Conservation (phyloP, 2,888 invertebrate genomes). For the Gastrophysa polygoni region DNA sequence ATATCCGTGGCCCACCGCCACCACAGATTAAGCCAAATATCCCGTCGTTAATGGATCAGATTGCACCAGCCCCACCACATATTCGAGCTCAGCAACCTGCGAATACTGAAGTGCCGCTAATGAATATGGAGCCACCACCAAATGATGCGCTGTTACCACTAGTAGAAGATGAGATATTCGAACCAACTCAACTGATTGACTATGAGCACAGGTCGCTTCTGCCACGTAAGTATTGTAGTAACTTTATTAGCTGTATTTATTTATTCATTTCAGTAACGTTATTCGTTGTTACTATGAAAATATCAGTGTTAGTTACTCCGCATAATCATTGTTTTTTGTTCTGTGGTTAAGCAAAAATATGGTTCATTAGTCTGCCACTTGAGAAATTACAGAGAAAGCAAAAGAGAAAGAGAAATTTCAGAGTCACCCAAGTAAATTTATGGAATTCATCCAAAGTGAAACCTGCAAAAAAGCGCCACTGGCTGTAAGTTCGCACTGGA, state of each 20-base stretch:
- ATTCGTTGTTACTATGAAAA: not conserved
- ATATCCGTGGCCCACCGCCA: not conserved
- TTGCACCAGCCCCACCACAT: slow-evolving; percentile 20
- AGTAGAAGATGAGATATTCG: slow-evolving; percentile 53
- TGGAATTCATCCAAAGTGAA: no score
- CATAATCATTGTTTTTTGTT: no score
- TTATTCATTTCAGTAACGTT: no score
- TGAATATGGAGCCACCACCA: not conserved
- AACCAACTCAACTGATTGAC: slow-evolving; percentile 70
- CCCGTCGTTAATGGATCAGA: slow-evolving; percentile 20
- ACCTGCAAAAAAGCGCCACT: no score
- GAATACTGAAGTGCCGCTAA: not conserved
- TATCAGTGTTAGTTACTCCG: no score
- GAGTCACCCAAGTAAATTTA: no score
- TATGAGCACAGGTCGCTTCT: slow-evolving; percentile 70
- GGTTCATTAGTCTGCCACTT: no score
- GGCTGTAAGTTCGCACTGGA: no score
- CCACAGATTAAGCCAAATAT: slow-evolving; percentile 16
- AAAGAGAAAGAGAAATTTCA: no score
- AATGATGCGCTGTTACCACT: not conserved
- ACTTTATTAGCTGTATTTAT: no score
- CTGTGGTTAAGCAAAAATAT: no score
- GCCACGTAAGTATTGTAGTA: slow-evolving; percentile 60
- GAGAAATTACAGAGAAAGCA: no score
- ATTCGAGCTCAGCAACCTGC: slow-evolving; percentile 4